Evolutionary conservation across 2,113 vertebrate genomes (phyloP), one percentile per base, ranked within the genome.

Genomic region (Jacana jacana): DNA sequence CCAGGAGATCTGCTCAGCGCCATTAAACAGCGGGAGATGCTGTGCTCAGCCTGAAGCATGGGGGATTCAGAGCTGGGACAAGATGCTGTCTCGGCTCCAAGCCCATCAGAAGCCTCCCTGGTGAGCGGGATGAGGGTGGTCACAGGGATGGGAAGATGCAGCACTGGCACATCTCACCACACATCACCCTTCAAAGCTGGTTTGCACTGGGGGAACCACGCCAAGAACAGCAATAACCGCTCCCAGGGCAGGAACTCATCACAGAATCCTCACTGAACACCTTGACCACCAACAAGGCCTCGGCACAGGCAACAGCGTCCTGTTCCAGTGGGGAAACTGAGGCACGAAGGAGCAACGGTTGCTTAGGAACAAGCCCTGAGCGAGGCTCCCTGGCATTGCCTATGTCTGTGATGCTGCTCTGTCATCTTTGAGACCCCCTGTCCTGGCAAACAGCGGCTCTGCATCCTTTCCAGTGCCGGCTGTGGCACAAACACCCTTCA

Each of bases 211-310:
- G 28, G 30, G 18, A 31, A 46, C 13, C 44, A 1, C 17, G 9
- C 42, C 8, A 22, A 27, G 23, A 37, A 44, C 78, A 14, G 40
- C 49, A 9, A 7, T 10, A 39, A 4, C 18, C 2, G 5, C 58
- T 33, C 58, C 30, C 12, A 1, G 6, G 15, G 17, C 20, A 28
- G 75, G 23, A 66, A 33, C 52, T 1, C 54, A 13, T 10, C 4
- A 2, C 72, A 40, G 11, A 78, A 8, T 35, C 54, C 33, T 20
- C 1, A 0, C 23, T 18, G 3, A 5, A 0, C 15, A 0, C 4
- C 39, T 14, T 6, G 2, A 27, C 48, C 13, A 24, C 28, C 18
- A 22, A 0, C 0, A 5, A 54, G 25, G 13, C 30, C 39, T 54
- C 1, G 0, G 66, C 4, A 35, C 37, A 39, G 35, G 55, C 40